Base-by-base conservation (phyloP, 2,113 vertebrate genomes). In the Lethenteron camtschaticum region DNA sequence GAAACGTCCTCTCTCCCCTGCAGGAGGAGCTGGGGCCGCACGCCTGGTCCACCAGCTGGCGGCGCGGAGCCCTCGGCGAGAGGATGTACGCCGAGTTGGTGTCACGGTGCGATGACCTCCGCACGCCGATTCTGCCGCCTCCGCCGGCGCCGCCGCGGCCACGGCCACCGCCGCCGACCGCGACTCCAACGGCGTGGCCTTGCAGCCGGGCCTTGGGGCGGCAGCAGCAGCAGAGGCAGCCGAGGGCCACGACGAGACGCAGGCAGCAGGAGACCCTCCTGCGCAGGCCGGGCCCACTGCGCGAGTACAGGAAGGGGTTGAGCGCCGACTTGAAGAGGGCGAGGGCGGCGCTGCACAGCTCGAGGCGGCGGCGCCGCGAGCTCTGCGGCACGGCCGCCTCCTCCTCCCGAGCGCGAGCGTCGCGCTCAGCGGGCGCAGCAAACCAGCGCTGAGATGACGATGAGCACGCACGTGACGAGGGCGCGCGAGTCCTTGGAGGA, bases 271-370 rank as follows among this genome's bases (percentile, higher is more conserved):
- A 81, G 57, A 87, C 84, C 1, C 87, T 84, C 56, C 87, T 83
- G 10, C 92, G 79, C 63, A 99, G 83, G 8, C 92, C 94, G 0
- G 87, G 83, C 1, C 94, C 95, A 81, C 89, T 95, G 13, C 92
- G 87, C 1, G 94, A 94, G 70, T 96, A 99, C 66, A 99, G 87
- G 58, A 99, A 99, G 7, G 94, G 94, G 73, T 99, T 96, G 74
- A 99, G 82, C 69, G 90, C 90, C 0, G 90, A 96, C 72, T 96
- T 95, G 73, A 95, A 83, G 75, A 96, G 90, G 72, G 95, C 84
- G 1, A 99, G 86, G 9, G 90, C 86, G 72, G 96, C 90, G 11
- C 90, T 86, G 12, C 89, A 90, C 55, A 96, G 79, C 77, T 96
- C 90, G 3, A 96, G 86, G 79, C 95, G 94, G 80, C 88, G 88